Percentiles rank a stretch among this genome's conserved stretches.
Conservation (phyloP, 2,888 invertebrate species). For the Dynastes tityus region DNA sequence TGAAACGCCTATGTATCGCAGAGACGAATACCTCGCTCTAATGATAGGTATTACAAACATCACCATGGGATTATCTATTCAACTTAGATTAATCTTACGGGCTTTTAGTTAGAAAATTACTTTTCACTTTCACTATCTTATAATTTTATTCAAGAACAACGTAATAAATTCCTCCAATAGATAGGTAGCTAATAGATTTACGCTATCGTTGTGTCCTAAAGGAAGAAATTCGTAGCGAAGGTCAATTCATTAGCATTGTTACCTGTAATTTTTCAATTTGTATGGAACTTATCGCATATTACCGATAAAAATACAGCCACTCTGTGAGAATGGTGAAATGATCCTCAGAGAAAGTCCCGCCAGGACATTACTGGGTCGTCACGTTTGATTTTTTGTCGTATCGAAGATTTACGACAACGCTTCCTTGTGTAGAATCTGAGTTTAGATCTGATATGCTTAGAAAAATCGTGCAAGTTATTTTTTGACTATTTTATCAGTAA, state of each 20-base stretch:
- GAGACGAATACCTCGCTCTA: no score
- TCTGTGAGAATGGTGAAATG: conserved; percentile 7
- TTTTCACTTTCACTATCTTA: neutral
- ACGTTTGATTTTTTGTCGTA: conserved; percentile 3
- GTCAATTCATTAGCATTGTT: neutral
- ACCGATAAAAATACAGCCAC: neutral
- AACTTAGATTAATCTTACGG: neutral
- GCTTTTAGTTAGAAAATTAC: neutral
- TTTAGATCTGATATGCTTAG: neutral
- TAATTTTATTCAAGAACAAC: conserved; percentile 11
- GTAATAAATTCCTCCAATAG: neutral
- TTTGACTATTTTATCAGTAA: no score
- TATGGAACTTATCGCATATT: neutral
- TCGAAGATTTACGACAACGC: neutral
- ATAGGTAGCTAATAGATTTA: neutral
- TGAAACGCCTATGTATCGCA: no score
- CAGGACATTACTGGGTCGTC: conserved; percentile 13
- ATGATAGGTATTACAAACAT: no score
- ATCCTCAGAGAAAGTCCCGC: conserved; percentile 17
- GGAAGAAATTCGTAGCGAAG: neutral
- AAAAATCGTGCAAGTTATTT: neutral
- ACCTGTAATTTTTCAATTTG: neutral
- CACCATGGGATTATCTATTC: no score
- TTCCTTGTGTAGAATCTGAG: neutral
- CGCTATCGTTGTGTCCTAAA: neutral